Evolutionary conservation across 2,797 vertebrate genomes (phyloP), one percentile per base, ranked within the genome.

Genomic region (Chanos chanos): DNA sequence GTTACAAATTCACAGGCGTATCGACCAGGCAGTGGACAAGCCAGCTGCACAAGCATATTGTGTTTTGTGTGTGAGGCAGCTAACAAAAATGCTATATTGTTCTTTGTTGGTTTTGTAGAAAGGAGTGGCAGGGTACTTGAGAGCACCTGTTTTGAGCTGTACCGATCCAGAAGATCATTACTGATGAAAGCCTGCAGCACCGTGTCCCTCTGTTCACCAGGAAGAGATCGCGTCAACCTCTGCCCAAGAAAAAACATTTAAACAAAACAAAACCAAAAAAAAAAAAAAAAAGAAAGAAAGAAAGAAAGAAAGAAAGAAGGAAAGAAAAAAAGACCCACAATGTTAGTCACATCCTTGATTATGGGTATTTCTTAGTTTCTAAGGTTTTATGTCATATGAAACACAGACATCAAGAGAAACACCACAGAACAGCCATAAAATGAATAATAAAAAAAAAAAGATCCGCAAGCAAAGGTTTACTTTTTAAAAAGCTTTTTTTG

Each of bases 151-250:
- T 76, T 83, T 9, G 72, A 83, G 68, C 76, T 89, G 74, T 88
- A 85, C 62, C 85, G 84, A 52, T 93, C 91, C 58, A 99, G 73
- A 34, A 99, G 87, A 75, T 99, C 94, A 1, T 97, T 96, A 77
- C 85, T 93, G 80, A 99, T 84, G 59, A 93, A 99, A 54, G 94
- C 94, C 68, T 98, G 94, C 63, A 99, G 83, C 8, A 98, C 87
- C 0, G 93, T 95, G 77, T 98, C 94, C 74, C 95, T 91, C 81
- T 99, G 96, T 57, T 99, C 96, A n/a, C 95, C 96, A 0, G 91
- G 92, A 30, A 94, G 86, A 1, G 97, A 96, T 1, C 89, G 92
- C 43, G 96, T 98, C 78, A 99, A 80, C 69, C 96, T 94, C 97
- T 99, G 33, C 53, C n/a, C n/a, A n/a, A n/a, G n/a, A n/a, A n/a